A percentile compares a stretch with the other conserved stretches of the same genome.
Evolutionary conservation across 1,140 invertebrate genomes (phyloP).

Genomic region (Hydropsyche tenuis): DNA sequence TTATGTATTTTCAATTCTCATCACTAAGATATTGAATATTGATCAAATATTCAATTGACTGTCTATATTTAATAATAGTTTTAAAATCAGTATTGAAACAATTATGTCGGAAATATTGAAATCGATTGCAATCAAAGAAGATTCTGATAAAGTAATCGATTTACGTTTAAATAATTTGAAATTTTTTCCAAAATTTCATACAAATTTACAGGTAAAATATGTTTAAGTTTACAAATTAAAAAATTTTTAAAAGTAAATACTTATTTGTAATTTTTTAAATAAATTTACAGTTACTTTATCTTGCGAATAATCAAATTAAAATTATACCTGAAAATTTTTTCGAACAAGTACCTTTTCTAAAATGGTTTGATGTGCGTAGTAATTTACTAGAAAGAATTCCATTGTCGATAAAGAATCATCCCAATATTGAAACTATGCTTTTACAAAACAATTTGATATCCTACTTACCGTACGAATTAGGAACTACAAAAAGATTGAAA

Average conservation of each 20-base stretch:
- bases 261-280: not conserved
- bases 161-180: not conserved
- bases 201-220: constrained; percentile 21
- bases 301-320: constrained; percentile 63
- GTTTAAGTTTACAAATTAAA: not conserved
- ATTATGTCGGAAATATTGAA: not conserved
- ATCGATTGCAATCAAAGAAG: not conserved
- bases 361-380: constrained; percentile 66
- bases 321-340: constrained; percentile 64
- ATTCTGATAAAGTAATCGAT: constrained; percentile 1
- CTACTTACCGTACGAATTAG: constrained; percentile 63
- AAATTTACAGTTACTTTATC: constrained; percentile 62
- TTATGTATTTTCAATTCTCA: too few species aligned
- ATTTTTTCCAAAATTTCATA: constrained; percentile 5
- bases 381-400: constrained; percentile 64
- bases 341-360: constrained; percentile 57
- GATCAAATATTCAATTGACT: too few species aligned
- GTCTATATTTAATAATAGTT: too few species aligned
- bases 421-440: constrained; percentile 62
- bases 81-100: too few species aligned
- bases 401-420: constrained; percentile 61
- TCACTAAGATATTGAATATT: too few species aligned
- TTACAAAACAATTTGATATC: constrained; percentile 65
- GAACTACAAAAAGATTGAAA: constrained; percentile 61
- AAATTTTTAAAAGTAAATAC: not conserved